A percentile compares a stretch with the other conserved stretches of the same genome.
Evolutionary conservation across 2,797 vertebrate species (phyloP).

Genomic region (Tragopan temminckii): DNA sequence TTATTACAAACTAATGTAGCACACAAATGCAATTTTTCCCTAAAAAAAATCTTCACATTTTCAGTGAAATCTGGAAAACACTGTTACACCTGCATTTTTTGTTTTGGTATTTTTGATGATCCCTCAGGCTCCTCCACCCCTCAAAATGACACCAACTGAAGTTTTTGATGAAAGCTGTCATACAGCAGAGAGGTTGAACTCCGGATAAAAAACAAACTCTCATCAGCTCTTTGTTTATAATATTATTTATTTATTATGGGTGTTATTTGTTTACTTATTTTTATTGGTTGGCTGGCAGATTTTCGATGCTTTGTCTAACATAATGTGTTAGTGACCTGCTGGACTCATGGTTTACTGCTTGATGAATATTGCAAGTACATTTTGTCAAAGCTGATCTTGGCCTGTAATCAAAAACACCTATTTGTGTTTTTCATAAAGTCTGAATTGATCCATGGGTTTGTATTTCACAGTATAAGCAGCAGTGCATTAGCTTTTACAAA

Average conservation of each 20-base stretch:
- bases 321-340: not conserved
- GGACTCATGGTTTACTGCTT: not conserved
- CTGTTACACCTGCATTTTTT: not conserved
- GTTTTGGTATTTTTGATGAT: not conserved
- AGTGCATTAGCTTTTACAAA: not conserved
- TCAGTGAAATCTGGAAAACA: not conserved
- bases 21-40: not conserved
- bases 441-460: not conserved
- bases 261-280: not conserved
- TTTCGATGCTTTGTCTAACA: not conserved
- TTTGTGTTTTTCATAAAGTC: not conserved
- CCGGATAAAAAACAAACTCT: not conserved
- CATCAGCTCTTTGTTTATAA: not conserved
- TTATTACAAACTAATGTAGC: not conserved
- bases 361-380: not conserved
- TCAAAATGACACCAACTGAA: not conserved
- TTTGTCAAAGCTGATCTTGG: not conserved
- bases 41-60: not conserved
- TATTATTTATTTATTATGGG: not conserved
- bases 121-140: not conserved
- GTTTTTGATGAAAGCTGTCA: not conserved
- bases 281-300: not conserved
- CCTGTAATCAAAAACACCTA: not conserved
- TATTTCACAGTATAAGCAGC: not conserved
- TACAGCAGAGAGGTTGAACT: not conserved